phyloP scores from a whole-genome alignment of 2,888 invertebrate genomes.

The Brenthis daphne region DNA sequence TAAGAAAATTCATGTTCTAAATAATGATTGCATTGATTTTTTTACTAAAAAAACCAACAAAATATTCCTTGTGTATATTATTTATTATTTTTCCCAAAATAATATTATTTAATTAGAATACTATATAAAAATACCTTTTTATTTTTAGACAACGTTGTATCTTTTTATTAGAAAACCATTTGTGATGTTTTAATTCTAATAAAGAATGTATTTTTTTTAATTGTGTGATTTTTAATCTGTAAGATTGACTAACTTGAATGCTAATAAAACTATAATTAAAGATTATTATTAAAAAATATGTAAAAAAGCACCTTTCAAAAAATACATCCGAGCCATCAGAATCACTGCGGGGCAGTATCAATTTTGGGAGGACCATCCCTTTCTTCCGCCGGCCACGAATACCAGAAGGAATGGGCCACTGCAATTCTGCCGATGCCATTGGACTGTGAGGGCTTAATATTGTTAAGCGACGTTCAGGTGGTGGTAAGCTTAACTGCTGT shows the following conservation, averaged over 20 bases:
- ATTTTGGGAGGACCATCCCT: conserved; percentile 87
- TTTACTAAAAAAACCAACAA: no score
- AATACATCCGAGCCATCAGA: conserved; percentile 87
- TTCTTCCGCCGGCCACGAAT: conserved; percentile 86
- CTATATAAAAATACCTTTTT: no score
- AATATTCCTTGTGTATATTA: no score
- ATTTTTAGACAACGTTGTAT: no score
- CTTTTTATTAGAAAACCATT: no score
- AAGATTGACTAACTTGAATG: no score
- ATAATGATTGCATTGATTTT: no score
- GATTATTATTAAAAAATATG: neutral
- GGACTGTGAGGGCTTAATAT: conserved; percentile 92
- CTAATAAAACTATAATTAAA: neutral
- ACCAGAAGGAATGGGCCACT: conserved; percentile 82
- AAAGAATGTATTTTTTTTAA: no score
- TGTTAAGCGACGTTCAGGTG: conserved; percentile 86
- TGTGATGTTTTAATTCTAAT: no score
- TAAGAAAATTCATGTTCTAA: no score
- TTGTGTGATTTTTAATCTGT: neutral
- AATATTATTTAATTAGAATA: no score
- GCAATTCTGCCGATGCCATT: conserved; percentile 84
- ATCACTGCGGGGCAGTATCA: conserved; percentile 89
- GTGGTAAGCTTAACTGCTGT: conserved; percentile 87
- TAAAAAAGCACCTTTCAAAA: conserved; percentile 79
- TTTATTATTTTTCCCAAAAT: no score